Conservation (phyloP, 2,888 invertebrate genomes). For the Euplexia lucipara region DNA sequence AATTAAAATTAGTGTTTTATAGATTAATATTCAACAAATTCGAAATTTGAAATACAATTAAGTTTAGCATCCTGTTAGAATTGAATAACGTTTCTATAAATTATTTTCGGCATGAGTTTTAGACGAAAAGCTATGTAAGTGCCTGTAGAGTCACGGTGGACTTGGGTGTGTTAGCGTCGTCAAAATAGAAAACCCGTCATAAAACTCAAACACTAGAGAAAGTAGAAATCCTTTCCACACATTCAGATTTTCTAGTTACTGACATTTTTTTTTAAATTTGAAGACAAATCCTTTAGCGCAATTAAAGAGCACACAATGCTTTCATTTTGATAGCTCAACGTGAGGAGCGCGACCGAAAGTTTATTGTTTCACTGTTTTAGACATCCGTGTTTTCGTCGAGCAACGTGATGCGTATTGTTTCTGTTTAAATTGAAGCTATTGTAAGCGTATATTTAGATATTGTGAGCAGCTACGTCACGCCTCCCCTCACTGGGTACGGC, state of each 20-base stretch:
- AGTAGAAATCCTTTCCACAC: constrained; percentile 49
- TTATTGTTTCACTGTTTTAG: constrained; percentile 8
- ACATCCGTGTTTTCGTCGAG: constrained; percentile 11
- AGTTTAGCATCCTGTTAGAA: constrained; percentile 23
- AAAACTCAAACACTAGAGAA: constrained; percentile 41
- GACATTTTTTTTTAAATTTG: neutral
- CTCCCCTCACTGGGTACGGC: neutral
- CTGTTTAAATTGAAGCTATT: constrained; percentile 6
- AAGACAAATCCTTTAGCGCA: neutral
- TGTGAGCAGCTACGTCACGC: constrained; percentile 24
- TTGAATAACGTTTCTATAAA: constrained; percentile 3
- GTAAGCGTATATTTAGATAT: neutral
- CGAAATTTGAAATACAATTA: too few relatives aligned
- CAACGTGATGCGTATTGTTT: constrained; percentile 30
- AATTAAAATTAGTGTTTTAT: too few relatives aligned
- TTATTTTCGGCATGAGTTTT: constrained; percentile 11
- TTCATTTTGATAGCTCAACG: constrained; percentile 14
- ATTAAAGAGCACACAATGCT: constrained; percentile 5
- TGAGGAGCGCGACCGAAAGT: neutral
- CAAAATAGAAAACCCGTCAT: constrained; percentile 39
- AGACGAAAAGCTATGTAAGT: neutral
- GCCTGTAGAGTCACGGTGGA: neutral
- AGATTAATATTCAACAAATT: too few relatives aligned
- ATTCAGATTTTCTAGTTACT: constrained; percentile 36
- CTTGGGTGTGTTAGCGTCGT: constrained; percentile 13